A percentile compares a stretch with the other conserved stretches of the same genome.
These are phyloP conservation scores for Zaprionus gabonicus DNA, from an alignment of 1,140 invertebrate genomes.

Conservation along the genomic window DNA sequence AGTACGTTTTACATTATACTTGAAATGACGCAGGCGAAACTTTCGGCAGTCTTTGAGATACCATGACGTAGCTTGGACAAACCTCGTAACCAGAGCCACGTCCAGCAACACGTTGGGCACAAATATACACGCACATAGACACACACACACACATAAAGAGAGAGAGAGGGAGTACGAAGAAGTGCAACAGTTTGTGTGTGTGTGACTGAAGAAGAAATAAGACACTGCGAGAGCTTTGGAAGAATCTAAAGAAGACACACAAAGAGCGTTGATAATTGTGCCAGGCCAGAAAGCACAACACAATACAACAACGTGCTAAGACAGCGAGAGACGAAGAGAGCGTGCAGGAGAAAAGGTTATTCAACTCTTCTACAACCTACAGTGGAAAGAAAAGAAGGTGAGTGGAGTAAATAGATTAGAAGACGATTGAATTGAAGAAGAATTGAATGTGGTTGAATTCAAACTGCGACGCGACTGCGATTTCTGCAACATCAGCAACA, in stretches of 20 bases:
- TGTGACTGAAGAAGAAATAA: neutral
- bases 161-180: too few species aligned
- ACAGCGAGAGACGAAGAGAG: neutral
- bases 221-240: slow-evolving; percentile 23
- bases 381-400: neutral
- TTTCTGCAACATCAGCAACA: slow-evolving; percentile 41
- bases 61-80: slow-evolving; percentile 66
- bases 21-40: slow-evolving; percentile 49
- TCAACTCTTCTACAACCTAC: slow-evolving; percentile 22
- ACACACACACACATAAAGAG: neutral
- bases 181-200: neutral
- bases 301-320: slow-evolving; percentile 20
- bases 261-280: slow-evolving; percentile 42
- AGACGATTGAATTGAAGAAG: neutral
- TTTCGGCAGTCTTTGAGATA: slow-evolving; percentile 63
- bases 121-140: neutral
- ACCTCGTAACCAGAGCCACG: slow-evolving; percentile 35
- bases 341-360: slow-evolving; percentile 44
- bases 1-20: slow-evolving; percentile 45
- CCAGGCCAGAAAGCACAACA: slow-evolving; percentile 42
- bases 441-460: neutral
- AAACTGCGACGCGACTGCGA: neutral
- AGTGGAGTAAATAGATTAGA: neutral
- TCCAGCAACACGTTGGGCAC: neutral
- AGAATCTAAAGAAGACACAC: slow-evolving; percentile 22